These are phyloP conservation scores for Sus scrofa DNA, from an alignment of 2,113 vertebrate genomes.

Conservation along the genomic window DNA sequence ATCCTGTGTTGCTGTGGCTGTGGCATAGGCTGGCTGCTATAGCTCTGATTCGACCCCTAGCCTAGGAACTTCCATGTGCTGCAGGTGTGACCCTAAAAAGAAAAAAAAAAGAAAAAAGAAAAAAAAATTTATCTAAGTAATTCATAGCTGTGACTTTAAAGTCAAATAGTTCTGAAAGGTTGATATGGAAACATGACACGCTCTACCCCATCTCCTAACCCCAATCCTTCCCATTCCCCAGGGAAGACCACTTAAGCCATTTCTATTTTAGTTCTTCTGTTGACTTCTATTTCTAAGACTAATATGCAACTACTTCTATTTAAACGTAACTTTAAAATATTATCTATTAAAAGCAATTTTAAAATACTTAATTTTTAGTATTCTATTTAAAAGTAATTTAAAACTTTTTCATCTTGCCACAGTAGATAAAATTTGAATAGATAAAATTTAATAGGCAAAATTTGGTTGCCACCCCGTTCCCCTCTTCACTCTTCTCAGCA, in stretches of 20 bases:
- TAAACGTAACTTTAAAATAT: neutral
- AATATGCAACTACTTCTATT: neutral
- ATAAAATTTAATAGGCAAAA: neutral
- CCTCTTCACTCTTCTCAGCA: neutral
- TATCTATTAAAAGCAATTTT: conserved; percentile 10
- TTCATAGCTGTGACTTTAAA: neutral
- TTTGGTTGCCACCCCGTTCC: neutral
- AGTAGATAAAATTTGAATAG: neutral
- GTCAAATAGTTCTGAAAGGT: neutral
- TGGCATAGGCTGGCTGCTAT: too few relatives aligned
- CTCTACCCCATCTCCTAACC: neutral
- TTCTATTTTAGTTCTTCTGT: conserved; percentile 5
- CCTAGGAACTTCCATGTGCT: too few relatives aligned
- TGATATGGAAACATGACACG: neutral
- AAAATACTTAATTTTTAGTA: neutral
- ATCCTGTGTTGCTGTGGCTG: too few relatives aligned
- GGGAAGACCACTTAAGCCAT: neutral
- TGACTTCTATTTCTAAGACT: neutral
- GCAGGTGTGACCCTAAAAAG: too few relatives aligned
- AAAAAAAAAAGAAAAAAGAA: too few relatives aligned
- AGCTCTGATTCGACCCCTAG: too few relatives aligned
- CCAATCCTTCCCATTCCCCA: neutral
- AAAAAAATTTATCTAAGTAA: neutral
- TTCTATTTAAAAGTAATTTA: conserved; percentile 2
- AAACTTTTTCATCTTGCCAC: neutral